A percentile compares a stretch with the other conserved stretches of the same genome.
Evolutionary conservation across 1,140 invertebrate genomes (phyloP).

Genomic region (Aphaenogaster ashmeadi): DNA sequence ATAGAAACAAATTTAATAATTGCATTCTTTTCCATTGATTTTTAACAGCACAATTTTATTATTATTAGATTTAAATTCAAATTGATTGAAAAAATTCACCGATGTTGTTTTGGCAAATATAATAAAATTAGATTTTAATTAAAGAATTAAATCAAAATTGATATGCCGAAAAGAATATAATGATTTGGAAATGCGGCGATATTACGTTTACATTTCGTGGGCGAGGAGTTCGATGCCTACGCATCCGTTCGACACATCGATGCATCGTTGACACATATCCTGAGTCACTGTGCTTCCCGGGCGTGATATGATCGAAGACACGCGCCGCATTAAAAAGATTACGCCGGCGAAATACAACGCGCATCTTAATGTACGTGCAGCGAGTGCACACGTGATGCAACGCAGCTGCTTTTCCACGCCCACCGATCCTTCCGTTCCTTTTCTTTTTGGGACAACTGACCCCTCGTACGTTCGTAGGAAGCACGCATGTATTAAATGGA

Average conservation of each 20-base stretch:
- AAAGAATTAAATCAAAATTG: not conserved
- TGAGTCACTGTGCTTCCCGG: conserved; percentile 64
- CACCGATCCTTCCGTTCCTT: conserved; percentile 61
- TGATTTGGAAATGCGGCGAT: not conserved
- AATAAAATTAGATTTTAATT: not conserved
- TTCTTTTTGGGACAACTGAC: conserved; percentile 40
- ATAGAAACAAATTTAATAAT: not conserved
- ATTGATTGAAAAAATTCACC: not conserved
- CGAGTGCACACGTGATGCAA: conserved; percentile 50
- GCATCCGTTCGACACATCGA: conserved; percentile 27
- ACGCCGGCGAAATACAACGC: conserved; percentile 56
- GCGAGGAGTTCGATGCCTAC: conserved; percentile 33
- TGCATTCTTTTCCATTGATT: not conserved
- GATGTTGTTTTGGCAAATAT: not conserved
- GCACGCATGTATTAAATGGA: not conserved
- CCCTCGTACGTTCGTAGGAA: not conserved
- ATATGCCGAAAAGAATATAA: not conserved
- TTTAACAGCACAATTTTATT: not conserved
- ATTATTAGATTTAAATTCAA: not conserved
- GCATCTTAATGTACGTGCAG: conserved; percentile 64
- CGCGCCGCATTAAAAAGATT: conserved; percentile 73
- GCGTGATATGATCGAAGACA: conserved; percentile 73
- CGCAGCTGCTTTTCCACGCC: conserved; percentile 67
- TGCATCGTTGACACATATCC: conserved; percentile 74
- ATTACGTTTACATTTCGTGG: not conserved